Percentiles rank a stretch among this genome's conserved stretches.
Evolutionary conservation across 2,888 invertebrate genomes (phyloP).

Genomic region (Venusia cambrica): DNA sequence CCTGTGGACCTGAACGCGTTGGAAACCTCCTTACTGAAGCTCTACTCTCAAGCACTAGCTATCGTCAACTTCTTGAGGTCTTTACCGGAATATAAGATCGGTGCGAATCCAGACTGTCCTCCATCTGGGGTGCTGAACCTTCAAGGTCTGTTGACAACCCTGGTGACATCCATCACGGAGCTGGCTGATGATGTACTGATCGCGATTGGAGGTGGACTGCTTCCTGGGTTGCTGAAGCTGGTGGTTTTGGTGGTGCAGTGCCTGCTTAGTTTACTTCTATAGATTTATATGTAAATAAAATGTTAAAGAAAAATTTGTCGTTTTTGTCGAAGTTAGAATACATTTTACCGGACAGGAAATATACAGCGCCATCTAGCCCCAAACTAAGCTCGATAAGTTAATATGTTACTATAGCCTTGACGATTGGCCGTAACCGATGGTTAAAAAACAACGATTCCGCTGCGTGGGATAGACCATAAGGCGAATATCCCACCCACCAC

Average conservation of each 20-base stretch:
- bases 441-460: too few relatives aligned
- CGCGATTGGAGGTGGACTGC: slow-evolving; percentile 59
- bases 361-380: too few relatives aligned
- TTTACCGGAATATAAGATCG: slow-evolving; percentile 63
- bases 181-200: slow-evolving; percentile 58
- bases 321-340: too few relatives aligned
- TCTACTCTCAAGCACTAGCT: slow-evolving; percentile 69
- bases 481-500: too few relatives aligned
- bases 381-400: too few relatives aligned
- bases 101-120: slow-evolving; percentile 61
- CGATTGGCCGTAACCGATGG: too few relatives aligned
- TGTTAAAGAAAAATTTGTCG: slow-evolving; percentile 2
- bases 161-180: slow-evolving; percentile 52
- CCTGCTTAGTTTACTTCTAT: slow-evolving; percentile 52
- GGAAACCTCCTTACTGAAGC: slow-evolving; percentile 64
- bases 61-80: slow-evolving; percentile 66
- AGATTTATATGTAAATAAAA: slow-evolving; percentile 24
- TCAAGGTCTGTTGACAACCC: slow-evolving; percentile 53
- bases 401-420: too few relatives aligned
- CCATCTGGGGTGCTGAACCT: slow-evolving; percentile 47
- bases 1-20: slow-evolving; percentile 67
- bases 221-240: slow-evolving; percentile 62
- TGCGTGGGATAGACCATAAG: too few relatives aligned
- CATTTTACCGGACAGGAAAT: too few relatives aligned
- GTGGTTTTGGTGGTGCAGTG: slow-evolving; percentile 60